These are phyloP conservation scores for Vireo griseus DNA, from an alignment of 2,797 vertebrate species.

Conservation along the genomic window DNA sequence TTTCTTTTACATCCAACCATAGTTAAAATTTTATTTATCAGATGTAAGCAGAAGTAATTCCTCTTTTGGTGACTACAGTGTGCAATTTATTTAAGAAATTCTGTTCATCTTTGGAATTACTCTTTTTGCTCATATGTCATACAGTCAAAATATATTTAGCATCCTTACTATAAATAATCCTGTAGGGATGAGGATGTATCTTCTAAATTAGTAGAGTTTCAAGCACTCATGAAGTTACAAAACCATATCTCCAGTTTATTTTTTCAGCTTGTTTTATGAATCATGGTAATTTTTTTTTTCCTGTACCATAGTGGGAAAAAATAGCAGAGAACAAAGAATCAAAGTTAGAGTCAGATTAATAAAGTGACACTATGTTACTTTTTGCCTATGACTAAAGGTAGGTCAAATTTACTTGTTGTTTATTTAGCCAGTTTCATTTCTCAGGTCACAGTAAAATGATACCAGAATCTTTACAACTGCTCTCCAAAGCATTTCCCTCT, in stretches of 20 bases:
- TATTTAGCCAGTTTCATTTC: constrained; percentile 60
- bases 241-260: neutral
- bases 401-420: constrained; percentile 45
- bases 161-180: neutral
- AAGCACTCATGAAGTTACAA: neutral
- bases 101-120: neutral
- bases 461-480: constrained; percentile 65
- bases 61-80: neutral
- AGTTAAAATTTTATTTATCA: neutral
- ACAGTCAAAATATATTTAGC: neutral
- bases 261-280: neutral
- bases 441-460: constrained; percentile 80
- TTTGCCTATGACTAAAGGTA: neutral
- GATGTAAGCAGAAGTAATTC: neutral
- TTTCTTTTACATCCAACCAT: neutral
- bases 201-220: neutral
- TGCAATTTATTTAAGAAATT: neutral
- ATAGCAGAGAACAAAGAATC: neutral
- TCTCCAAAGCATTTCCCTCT: constrained; percentile 68
- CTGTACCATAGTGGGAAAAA: neutral
- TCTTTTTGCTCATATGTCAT: neutral
- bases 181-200: neutral
- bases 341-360: neutral
- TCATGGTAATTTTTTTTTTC: neutral
- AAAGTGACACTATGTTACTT: neutral